A percentile compares a stretch with the other conserved stretches of the same genome.
Conservation (phyloP, 2,797 vertebrate genomes). For the Smutsia gigantea region DNA sequence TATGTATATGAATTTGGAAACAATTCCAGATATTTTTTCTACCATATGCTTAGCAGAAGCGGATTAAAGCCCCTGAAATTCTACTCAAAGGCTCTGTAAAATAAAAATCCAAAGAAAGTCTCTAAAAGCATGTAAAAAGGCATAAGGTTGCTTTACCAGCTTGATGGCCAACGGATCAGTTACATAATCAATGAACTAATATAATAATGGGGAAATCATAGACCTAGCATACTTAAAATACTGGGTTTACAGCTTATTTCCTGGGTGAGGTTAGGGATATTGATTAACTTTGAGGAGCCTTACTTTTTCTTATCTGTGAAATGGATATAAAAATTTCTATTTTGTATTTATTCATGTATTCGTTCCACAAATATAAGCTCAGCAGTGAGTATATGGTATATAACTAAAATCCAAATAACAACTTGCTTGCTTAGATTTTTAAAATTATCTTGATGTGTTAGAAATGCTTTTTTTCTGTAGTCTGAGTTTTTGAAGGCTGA, state of each 20-base stretch:
- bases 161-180: background rate
- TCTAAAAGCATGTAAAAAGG: background rate
- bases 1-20: background rate
- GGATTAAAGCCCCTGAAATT: background rate
- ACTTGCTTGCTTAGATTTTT: background rate
- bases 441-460: background rate
- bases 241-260: background rate
- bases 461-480: background rate
- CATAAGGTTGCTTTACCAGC: background rate
- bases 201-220: background rate
- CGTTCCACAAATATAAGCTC: background rate
- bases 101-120: background rate
- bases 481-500: background rate
- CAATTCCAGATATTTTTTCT: background rate
- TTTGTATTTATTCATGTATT: background rate
- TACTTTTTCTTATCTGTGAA: conserved; percentile 33
- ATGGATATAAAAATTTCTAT: background rate
- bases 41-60: background rate
- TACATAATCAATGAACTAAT: background rate
- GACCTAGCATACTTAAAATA: background rate
- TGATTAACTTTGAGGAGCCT: background rate
- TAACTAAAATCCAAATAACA: background rate
- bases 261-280: background rate
- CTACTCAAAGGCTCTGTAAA: background rate
- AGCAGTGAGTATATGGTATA: background rate